Conservation (phyloP, 2,113 vertebrate species). For the Tachuris rubrigastra region DNA sequence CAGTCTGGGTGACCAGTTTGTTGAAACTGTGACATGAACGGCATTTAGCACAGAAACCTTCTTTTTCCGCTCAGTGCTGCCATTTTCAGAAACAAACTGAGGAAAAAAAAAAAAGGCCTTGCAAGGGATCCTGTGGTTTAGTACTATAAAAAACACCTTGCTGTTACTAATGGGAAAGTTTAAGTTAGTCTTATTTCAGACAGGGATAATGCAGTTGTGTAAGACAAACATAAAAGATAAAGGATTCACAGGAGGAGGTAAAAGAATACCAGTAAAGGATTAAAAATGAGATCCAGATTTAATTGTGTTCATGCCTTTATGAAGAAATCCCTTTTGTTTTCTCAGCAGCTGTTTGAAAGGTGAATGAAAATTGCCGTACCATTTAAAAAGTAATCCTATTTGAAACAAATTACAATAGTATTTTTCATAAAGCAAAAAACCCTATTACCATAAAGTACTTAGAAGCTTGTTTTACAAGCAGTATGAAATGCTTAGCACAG, state of each 20-base stretch:
- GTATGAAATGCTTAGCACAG: background rate
- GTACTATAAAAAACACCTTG: background rate
- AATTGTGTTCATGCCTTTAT: background rate
- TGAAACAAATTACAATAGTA: background rate
- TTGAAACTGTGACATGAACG: background rate
- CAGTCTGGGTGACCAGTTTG: background rate
- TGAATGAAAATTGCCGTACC: background rate
- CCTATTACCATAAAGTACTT: background rate
- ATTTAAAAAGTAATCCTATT: conserved; percentile 1
- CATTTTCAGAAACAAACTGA: background rate
- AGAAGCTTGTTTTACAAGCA: background rate
- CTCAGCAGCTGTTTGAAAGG: background rate
- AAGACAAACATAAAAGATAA: background rate
- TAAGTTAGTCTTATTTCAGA: background rate
- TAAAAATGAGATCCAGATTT: background rate
- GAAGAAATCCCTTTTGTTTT: conserved; percentile 13
- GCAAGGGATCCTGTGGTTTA: background rate
- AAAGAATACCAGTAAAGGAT: background rate
- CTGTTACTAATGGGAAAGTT: background rate
- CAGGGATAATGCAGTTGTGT: background rate
- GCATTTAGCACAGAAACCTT: background rate
- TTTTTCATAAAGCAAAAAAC: conserved; percentile 11
- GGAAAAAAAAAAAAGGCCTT: background rate
- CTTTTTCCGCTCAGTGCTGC: background rate
- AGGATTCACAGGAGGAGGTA: background rate